Evolutionary conservation across 2,888 invertebrate genomes (phyloP).

Genomic region (Phoronis australis): DNA sequence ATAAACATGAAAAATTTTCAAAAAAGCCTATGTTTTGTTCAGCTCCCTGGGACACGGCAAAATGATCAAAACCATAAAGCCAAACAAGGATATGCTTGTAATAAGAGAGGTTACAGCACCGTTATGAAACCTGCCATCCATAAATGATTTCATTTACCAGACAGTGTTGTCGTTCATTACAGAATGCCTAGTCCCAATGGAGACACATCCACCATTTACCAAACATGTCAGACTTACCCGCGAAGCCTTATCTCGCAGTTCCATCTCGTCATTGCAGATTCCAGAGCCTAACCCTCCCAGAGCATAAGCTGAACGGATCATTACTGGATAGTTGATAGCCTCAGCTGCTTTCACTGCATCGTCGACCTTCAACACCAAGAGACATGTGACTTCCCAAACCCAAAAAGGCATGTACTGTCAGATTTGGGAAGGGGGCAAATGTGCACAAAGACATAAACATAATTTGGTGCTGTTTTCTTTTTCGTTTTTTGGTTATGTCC

Average conservation of each 20-base stretch:
- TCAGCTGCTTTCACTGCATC: conserved; percentile 31
- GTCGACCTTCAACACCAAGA: too few relatives aligned
- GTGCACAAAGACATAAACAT: not conserved
- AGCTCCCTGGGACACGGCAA: too few relatives aligned
- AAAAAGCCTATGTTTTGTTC: too few relatives aligned
- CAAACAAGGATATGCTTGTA: not conserved
- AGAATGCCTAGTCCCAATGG: not conserved
- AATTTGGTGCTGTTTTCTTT: too few relatives aligned
- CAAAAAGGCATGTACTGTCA: not conserved
- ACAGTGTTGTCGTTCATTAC: not conserved
- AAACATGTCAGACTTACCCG: conserved; percentile 15
- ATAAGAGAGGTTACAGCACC: not conserved
- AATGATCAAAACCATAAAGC: not conserved
- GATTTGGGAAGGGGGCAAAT: not conserved
- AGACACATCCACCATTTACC: not conserved
- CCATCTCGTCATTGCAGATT: conserved; percentile 23
- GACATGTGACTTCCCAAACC: too few relatives aligned
- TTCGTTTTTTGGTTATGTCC: too few relatives aligned
- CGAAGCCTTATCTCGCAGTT: conserved; percentile 25
- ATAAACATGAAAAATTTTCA: too few relatives aligned
- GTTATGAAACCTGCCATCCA: too few relatives aligned
- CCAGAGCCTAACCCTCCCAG: conserved; percentile 47
- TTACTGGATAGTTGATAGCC: conserved; percentile 38
- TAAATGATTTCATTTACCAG: too few relatives aligned
- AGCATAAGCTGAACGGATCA: conserved; percentile 40